Conservation (phyloP, 2,113 vertebrate genomes). For the Pangasianodon gigas region DNA sequence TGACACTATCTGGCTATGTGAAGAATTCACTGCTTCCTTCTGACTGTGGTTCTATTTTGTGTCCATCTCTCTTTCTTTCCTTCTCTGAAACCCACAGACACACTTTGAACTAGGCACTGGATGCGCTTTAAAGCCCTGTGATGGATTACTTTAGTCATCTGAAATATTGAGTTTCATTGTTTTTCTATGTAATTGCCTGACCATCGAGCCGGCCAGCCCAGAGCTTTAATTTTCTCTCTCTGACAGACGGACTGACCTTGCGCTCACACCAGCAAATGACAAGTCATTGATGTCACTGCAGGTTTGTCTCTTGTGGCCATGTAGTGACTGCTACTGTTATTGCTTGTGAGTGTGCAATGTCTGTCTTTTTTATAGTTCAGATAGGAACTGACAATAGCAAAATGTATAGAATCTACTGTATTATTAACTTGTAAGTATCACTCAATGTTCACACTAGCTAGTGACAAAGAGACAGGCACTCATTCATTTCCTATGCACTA, state of each 20-base stretch:
- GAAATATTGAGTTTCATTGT: conserved; percentile 15
- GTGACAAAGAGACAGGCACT: neutral
- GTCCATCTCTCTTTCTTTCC: neutral
- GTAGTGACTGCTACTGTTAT: neutral
- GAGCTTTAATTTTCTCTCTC: conserved; percentile 5
- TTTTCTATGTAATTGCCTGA: conserved; percentile 19
- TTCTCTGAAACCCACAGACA: neutral
- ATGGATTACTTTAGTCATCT: conserved; percentile 18
- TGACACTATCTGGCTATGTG: neutral
- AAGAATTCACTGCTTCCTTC: conserved; percentile 39
- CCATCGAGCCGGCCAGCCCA: neutral
- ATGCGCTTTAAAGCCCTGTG: conserved; percentile 5
- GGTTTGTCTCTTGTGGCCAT: neutral
- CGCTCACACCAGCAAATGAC: conserved; percentile 14
- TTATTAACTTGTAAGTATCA: neutral
- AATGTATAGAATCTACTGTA: neutral
- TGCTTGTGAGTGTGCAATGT: neutral
- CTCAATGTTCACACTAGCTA: neutral
- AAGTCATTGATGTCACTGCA: conserved; percentile 17
- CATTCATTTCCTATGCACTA: neutral
- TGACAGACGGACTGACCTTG: conserved; percentile 17
- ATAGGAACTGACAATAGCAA: neutral
- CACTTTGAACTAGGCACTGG: conserved; percentile 2
- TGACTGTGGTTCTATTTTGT: neutral
- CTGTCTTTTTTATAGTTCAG: neutral